phyloP scores from a whole-genome alignment of 2,888 invertebrate species.

The Dryomyza anilis region DNA sequence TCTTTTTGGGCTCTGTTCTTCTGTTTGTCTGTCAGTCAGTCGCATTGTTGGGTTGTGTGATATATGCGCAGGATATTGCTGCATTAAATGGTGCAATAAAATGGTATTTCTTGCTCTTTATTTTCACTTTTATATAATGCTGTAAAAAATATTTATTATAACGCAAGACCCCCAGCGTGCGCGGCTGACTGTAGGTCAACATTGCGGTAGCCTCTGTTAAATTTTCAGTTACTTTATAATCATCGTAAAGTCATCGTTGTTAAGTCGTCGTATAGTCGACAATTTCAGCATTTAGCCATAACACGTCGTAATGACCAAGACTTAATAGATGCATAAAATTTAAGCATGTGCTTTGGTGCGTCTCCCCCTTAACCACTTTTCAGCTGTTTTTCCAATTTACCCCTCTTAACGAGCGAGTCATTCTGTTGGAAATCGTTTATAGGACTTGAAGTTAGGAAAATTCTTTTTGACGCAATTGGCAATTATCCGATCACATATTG shows the following conservation, averaged over 20 bases:
- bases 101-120: no score
- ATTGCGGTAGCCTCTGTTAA: not conserved
- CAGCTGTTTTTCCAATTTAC: not conserved
- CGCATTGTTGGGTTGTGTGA: not conserved
- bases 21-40: not conserved
- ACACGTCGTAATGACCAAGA: no score
- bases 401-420: no score
- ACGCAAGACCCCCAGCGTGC: no score
- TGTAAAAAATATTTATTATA: not conserved
- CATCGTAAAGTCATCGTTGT: no score
- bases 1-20: not conserved
- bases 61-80: not conserved
- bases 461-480: not conserved
- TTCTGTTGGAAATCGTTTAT: no score
- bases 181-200: not conserved
- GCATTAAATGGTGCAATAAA: not conserved
- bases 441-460: not conserved
- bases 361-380: not conserved
- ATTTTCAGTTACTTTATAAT: not conserved
- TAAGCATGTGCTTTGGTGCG: conserved; percentile 7
- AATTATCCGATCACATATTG: not conserved
- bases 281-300: no score
- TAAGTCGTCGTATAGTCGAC: no score
- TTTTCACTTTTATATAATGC: no score
- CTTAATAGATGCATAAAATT: conserved; percentile 17